phyloP scores from a whole-genome alignment of 2,113 vertebrate species.

The Thunnus maccoyii region DNA sequence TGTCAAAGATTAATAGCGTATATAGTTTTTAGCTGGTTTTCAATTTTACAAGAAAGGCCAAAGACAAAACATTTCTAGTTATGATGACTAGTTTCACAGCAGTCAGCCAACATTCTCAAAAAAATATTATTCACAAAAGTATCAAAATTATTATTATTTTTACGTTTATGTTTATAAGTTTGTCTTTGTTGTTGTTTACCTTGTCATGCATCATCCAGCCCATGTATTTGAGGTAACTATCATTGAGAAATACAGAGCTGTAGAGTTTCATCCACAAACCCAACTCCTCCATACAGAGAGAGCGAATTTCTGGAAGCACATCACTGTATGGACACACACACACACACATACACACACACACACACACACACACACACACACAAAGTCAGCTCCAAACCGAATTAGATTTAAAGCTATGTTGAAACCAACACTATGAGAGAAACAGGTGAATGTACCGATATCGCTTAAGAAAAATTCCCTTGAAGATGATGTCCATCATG shows the following conservation, averaged over 20 bases:
- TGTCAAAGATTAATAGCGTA: neutral
- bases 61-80: neutral
- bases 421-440: neutral
- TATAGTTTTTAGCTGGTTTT: neutral
- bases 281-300: constrained; percentile 91
- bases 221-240: constrained; percentile 92
- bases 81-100: neutral
- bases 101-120: no score
- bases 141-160: no score
- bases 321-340: constrained; percentile 80
- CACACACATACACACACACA: constrained; percentile 13
- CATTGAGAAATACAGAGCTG: constrained; percentile 88
- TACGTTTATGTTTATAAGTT: no score
- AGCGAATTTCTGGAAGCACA: constrained; percentile 91
- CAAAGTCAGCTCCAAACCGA: neutral
- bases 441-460: constrained; percentile 84
- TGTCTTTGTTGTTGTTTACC: constrained; percentile 65
- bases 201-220: constrained; percentile 95
- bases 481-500: constrained; percentile 92
- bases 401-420: neutral
- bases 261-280: constrained; percentile 90
- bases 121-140: no score
- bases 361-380: neutral
- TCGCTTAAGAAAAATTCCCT: constrained; percentile 91
- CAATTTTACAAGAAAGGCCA: no score